A percentile compares a stretch with the other conserved stretches of the same genome.
Conservation (phyloP, 1,140 invertebrate genomes). For the Procambarus clarkii region DNA sequence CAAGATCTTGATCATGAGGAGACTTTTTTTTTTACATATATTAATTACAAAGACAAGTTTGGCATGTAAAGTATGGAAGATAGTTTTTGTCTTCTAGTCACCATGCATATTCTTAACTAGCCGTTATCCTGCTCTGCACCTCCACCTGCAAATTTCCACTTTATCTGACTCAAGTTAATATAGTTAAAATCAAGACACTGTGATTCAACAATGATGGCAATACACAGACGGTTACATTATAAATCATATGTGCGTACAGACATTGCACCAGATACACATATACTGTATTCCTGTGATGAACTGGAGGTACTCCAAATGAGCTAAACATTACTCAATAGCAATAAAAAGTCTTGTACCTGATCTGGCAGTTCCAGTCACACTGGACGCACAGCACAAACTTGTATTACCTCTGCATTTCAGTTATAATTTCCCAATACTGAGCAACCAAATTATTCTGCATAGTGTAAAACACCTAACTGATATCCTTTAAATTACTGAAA, state of each 20-base stretch:
- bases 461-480: slow-evolving; percentile 29
- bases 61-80: slow-evolving; percentile 69
- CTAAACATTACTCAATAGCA: slow-evolving; percentile 30
- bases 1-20: slow-evolving; percentile 23
- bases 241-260: slow-evolving; percentile 60
- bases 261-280: slow-evolving; percentile 52
- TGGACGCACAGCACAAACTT: slow-evolving; percentile 26
- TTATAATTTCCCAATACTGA: slow-evolving; percentile 36
- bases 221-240: slow-evolving; percentile 55
- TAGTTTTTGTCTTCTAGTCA: slow-evolving; percentile 21
- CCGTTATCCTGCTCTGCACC: slow-evolving; percentile 16
- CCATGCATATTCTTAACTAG: slow-evolving; percentile 27
- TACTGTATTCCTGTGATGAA: slow-evolving; percentile 37
- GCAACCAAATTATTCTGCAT: slow-evolving; percentile 18
- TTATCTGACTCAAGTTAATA: slow-evolving; percentile 23
- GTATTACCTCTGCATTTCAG: slow-evolving; percentile 30
- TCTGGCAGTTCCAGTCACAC: slow-evolving; percentile 49
- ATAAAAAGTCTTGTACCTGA: slow-evolving; percentile 14
- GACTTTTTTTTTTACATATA: slow-evolving; percentile 32
- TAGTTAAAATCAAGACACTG: slow-evolving; percentile 43
- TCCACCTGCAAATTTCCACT: slow-evolving; percentile 15
- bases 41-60: slow-evolving; percentile 69
- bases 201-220: slow-evolving; percentile 67
- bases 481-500: slow-evolving; percentile 20
- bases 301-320: slow-evolving; percentile 23